Evolutionary conservation across 1,140 invertebrate species (phyloP).

Genomic region (Calosoma granatense): DNA sequence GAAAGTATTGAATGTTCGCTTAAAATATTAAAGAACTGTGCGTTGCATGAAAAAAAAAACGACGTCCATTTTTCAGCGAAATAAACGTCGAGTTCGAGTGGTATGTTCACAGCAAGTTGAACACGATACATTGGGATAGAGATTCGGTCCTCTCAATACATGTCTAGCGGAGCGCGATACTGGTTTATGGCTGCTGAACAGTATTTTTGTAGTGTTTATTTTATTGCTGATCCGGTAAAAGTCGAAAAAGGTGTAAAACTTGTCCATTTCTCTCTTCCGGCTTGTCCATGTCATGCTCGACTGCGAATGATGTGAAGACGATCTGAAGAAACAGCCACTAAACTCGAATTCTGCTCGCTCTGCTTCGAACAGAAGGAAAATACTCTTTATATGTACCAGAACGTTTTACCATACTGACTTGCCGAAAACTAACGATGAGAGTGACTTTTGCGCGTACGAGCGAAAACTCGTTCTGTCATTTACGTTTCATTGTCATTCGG

Average conservation of each 20-base stretch:
- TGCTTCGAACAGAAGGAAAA: background rate
- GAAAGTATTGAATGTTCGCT: background rate
- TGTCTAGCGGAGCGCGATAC: background rate
- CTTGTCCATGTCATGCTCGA: background rate
- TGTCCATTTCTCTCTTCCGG: background rate
- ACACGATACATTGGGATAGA: background rate
- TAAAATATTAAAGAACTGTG: background rate
- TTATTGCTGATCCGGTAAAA: slow-evolving; percentile 2
- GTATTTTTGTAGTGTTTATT: slow-evolving; percentile 5
- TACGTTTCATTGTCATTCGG: no score
- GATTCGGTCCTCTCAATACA: background rate
- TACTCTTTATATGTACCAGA: background rate
- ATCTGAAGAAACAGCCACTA: background rate
- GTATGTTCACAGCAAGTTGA: background rate
- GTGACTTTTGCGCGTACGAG: no score
- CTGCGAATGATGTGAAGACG: background rate
- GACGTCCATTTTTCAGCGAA: background rate
- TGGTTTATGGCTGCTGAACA: background rate
- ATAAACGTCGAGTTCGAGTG: background rate
- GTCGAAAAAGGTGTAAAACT: slow-evolving; percentile 1
- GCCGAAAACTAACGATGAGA: background rate
- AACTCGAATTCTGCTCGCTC: background rate
- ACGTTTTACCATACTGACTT: background rate
- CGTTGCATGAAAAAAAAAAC: background rate
- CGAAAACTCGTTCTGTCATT: no score